Evolutionary conservation across 2,888 invertebrate species (phyloP).

Genomic region (Panzeria rudis): DNA sequence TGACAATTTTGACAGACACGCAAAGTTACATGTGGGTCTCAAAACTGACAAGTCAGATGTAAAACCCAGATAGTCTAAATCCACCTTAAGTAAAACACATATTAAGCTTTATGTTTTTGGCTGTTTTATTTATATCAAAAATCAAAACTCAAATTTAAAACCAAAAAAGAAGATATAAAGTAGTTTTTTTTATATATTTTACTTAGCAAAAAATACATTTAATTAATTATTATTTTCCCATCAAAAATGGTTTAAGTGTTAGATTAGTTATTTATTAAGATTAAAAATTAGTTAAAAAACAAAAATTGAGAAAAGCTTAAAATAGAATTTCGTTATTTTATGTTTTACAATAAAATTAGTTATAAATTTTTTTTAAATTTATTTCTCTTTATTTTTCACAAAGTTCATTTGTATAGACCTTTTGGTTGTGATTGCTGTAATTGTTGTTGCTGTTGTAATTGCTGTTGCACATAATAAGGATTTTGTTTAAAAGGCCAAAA

Average conservation of each 20-base stretch:
- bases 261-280: conserved; percentile 35
- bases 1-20: too few species aligned
- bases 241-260: conserved; percentile 40
- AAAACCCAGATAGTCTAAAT: too few species aligned
- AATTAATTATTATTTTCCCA: conserved; percentile 39
- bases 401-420: conserved; percentile 40
- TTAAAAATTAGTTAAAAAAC: conserved; percentile 17
- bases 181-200: conserved; percentile 40
- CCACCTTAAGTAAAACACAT: conserved; percentile 53
- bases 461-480: conserved; percentile 63
- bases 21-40: too few species aligned
- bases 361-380: conserved; percentile 12
- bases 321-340: background rate
- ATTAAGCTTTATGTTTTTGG: conserved; percentile 29
- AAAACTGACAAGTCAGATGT: too few species aligned
- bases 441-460: conserved; percentile 56
- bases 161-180: conserved; percentile 24
- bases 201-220: conserved; percentile 56
- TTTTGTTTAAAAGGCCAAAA: conserved; percentile 72
- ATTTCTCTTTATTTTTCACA: conserved; percentile 6
- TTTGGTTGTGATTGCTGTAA: conserved; percentile 53
- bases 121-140: conserved; percentile 55
- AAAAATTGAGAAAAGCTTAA: conserved; percentile 53
- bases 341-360: background rate
- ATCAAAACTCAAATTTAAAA: conserved; percentile 38